Evolutionary conservation across 2,797 vertebrate species (phyloP).

Genomic region (Potorous gilbertii): DNA sequence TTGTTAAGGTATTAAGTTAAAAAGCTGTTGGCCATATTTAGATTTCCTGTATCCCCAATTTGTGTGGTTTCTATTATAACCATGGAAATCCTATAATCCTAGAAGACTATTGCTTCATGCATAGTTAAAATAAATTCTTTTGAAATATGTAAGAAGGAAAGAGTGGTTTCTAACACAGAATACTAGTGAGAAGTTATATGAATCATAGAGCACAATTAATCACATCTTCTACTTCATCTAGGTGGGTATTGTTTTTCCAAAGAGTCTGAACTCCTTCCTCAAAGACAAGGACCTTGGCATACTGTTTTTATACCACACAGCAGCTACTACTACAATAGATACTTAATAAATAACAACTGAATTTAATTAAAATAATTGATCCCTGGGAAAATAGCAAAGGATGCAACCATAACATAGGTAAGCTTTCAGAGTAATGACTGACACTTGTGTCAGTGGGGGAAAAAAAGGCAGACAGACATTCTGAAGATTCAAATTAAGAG

Average conservation of each 20-base stretch:
- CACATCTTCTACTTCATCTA: background rate
- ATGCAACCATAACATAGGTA: background rate
- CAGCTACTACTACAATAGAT: background rate
- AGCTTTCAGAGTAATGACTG: background rate
- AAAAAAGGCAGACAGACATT: background rate
- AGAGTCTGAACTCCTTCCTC: background rate
- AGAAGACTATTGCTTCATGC: background rate
- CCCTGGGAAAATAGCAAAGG: slow-evolving; percentile 6
- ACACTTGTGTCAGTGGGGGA: background rate
- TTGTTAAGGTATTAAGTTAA: background rate
- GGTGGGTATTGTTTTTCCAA: background rate
- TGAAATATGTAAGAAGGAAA: slow-evolving; percentile 15
- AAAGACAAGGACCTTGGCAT: background rate
- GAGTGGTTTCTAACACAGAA: background rate
- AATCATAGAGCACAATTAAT: slow-evolving; percentile 19
- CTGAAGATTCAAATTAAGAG: background rate
- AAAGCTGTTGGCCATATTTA: slow-evolving; percentile 2
- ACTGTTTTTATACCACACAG: background rate
- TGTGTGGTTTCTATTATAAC: background rate
- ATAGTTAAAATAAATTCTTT: slow-evolving; percentile 9
- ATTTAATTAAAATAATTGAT: slow-evolving; percentile 16
- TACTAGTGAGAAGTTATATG: slow-evolving; percentile 16
- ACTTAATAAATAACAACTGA: background rate
- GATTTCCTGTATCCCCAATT: background rate
- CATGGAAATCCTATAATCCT: background rate